Conservation (phyloP, 2,113 vertebrate genomes). For the Terrapene triunguis region DNA sequence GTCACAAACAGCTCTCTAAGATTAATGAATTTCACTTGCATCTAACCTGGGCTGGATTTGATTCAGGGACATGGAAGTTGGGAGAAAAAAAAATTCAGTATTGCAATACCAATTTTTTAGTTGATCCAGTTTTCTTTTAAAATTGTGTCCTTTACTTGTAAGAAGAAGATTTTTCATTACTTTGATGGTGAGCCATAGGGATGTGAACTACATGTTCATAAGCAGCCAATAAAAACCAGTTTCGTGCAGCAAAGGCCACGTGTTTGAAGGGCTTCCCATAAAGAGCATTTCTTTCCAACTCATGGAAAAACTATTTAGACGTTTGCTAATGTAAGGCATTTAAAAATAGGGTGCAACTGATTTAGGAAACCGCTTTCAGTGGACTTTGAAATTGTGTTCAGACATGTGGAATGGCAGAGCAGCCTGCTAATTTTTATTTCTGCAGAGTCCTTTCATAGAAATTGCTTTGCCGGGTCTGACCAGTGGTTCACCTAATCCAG, state of each 20-base stretch:
- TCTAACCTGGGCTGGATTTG: background rate
- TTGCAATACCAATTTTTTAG: background rate
- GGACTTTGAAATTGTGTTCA: background rate
- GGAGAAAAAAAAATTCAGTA: background rate
- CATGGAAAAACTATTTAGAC: background rate
- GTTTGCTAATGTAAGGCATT: rapidly evolving
- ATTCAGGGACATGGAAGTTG: background rate
- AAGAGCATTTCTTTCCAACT: background rate
- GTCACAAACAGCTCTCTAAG: background rate
- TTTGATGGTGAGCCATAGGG: background rate
- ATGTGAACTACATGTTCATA: background rate
- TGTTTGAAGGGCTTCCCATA: background rate
- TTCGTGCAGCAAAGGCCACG: background rate
- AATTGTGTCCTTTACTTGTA: background rate
- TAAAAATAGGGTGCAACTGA: background rate
- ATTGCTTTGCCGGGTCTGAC: background rate
- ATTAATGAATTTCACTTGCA: background rate
- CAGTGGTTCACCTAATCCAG: background rate
- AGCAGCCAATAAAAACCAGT: background rate
- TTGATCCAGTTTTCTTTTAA: background rate
- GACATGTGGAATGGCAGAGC: background rate
- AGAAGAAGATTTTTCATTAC: background rate
- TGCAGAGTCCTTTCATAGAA: background rate
- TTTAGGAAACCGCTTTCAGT: background rate
- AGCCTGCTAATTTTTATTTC: background rate